Conservation (phyloP, 2,888 invertebrate species). For the Labia minor region DNA sequence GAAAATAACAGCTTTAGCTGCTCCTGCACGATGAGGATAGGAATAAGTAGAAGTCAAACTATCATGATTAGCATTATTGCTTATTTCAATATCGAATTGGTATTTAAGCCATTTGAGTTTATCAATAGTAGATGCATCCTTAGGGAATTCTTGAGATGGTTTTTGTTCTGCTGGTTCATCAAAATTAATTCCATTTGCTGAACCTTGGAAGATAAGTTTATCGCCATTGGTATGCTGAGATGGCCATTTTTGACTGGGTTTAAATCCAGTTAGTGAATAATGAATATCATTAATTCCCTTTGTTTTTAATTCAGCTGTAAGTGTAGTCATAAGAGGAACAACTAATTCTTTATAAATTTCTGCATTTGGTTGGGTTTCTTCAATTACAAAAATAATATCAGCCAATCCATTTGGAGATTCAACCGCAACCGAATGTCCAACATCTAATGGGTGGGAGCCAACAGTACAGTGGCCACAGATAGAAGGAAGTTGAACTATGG, state of each 20-base stretch:
- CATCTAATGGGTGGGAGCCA: constrained; percentile 36
- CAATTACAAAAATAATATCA: constrained; percentile 69
- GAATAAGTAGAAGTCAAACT: constrained; percentile 28
- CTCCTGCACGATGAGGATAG: constrained; percentile 65
- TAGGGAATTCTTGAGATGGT: background rate
- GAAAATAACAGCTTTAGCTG: constrained; percentile 60
- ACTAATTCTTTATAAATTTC: constrained; percentile 51
- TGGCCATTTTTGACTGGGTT: background rate
- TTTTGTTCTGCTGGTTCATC: background rate
- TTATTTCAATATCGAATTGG: constrained; percentile 42
- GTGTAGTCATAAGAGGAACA: constrained; percentile 47
- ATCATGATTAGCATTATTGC: constrained; percentile 33
- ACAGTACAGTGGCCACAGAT: constrained; percentile 16
- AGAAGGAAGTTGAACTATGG: background rate
- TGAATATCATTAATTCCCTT: constrained; percentile 46
- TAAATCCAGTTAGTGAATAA: background rate
- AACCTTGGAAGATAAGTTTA: background rate
- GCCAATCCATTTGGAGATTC: constrained; percentile 62
- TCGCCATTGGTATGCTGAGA: background rate
- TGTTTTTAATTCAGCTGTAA: constrained; percentile 48
- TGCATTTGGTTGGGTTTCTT: constrained; percentile 52
- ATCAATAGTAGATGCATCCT: constrained; percentile 22
- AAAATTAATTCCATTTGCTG: background rate
- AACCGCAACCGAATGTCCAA: constrained; percentile 53
- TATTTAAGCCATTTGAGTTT: constrained; percentile 32